A percentile compares a stretch with the other conserved stretches of the same genome.
These are phyloP conservation scores for Mohoua ochrocephala DNA, from an alignment of 2,113 vertebrate species.

Conservation along the genomic window DNA sequence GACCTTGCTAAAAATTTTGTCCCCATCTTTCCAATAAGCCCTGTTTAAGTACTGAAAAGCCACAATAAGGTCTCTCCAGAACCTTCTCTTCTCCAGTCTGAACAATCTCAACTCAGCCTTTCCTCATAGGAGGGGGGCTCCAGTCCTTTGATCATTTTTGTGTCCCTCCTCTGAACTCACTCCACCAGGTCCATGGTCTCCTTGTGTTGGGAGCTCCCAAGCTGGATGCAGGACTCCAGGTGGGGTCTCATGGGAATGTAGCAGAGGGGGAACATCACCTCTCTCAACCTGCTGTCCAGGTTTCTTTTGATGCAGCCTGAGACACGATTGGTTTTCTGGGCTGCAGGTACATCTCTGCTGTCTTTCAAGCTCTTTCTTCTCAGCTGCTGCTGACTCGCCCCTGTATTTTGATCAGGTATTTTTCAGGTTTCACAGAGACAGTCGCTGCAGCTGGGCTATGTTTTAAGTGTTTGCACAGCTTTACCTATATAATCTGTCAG, in stretches of 20 bases:
- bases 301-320: not conserved
- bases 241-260: no score
- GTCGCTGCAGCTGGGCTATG: not conserved
- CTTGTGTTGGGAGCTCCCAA: fast-evolving
- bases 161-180: not conserved
- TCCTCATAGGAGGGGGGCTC: not conserved
- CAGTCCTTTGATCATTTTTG: not conserved
- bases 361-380: not conserved
- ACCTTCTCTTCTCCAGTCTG: not conserved
- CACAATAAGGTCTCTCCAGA: fast-evolving
- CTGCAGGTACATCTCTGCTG: not conserved
- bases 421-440: not conserved
- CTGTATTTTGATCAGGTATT: not conserved
- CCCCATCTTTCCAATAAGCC: not conserved
- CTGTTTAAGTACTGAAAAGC: not conserved
- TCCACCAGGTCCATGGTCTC: no score
- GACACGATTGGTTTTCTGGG: not conserved
- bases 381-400: not conserved
- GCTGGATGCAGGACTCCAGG: not conserved
- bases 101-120: not conserved
- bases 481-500: not conserved
- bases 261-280: not conserved
- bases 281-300: no score
- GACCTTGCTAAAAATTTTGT: not conserved
- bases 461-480: not conserved